phyloP scores from a whole-genome alignment of 2,888 invertebrate genomes.

The Hypercompe scribonia region DNA sequence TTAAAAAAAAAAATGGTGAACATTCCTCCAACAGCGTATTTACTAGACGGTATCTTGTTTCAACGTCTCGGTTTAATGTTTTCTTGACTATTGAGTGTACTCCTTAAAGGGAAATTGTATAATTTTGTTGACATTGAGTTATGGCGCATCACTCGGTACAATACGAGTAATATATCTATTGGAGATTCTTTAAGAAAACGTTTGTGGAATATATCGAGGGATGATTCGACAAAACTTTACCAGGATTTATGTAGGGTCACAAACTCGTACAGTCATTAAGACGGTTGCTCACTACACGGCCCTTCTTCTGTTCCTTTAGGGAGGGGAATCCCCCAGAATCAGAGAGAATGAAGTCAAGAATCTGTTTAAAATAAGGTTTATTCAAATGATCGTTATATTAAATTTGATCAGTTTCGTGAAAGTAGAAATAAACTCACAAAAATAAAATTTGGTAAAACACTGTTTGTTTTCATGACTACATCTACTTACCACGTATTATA shows the following conservation, averaged over 20 bases:
- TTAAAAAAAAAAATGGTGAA: constrained; percentile 16
- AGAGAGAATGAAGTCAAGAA: too few relatives aligned
- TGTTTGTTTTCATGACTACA: too few relatives aligned
- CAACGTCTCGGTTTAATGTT: constrained; percentile 14
- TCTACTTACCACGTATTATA: too few relatives aligned
- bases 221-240: not conserved
- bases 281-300: too few relatives aligned
- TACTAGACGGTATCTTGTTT: constrained; percentile 20
- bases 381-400: too few relatives aligned
- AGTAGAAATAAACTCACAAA: too few relatives aligned
- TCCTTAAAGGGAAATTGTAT: constrained; percentile 13
- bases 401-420: too few relatives aligned
- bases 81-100: constrained; percentile 13
- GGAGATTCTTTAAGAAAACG: not conserved
- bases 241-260: too few relatives aligned
- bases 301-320: too few relatives aligned
- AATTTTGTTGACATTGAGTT: constrained; percentile 15
- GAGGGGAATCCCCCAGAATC: too few relatives aligned
- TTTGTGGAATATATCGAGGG: not conserved
- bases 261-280: not conserved
- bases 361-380: too few relatives aligned
- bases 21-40: constrained; percentile 1
- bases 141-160: constrained; percentile 8
- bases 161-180: not conserved
- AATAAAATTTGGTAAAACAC: too few relatives aligned